Evolutionary conservation across 2,113 vertebrate genomes (phyloP).

Genomic region (Dipodomys ordii): DNA sequence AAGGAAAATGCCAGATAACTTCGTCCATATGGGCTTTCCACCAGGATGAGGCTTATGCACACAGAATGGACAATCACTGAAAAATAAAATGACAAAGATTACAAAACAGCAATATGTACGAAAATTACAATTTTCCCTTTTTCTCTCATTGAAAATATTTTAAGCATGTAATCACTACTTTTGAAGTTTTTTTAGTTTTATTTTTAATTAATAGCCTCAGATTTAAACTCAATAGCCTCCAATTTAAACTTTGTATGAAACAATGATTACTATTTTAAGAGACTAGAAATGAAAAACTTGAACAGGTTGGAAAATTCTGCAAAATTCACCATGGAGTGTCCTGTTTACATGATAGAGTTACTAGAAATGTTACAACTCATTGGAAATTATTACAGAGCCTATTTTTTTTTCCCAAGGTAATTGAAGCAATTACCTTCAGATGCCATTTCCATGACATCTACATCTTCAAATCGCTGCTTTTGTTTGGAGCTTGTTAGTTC

Average conservation of each 20-base stretch:
- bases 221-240: neutral
- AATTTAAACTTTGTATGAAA: neutral
- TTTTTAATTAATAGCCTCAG: neutral
- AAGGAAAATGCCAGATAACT: conserved; percentile 90
- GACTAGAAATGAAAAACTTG: conserved; percentile 39
- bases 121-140: conserved; percentile 36
- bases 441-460: conserved; percentile 41
- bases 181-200: neutral
- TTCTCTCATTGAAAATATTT: conserved; percentile 28
- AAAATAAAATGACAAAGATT: conserved; percentile 69
- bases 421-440: conserved; percentile 58
- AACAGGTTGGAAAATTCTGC: neutral
- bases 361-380: conserved; percentile 34
- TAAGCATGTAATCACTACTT: neutral
- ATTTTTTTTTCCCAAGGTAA: conserved; percentile 73
- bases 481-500: neutral
- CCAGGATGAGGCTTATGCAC: conserved; percentile 78
- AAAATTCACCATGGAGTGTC: conserved; percentile 29
- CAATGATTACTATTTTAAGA: neutral
- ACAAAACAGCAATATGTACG: conserved; percentile 70
- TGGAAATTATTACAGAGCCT: conserved; percentile 68
- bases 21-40: conserved; percentile 87
- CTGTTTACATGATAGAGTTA: conserved; percentile 37
- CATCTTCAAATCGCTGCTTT: conserved; percentile 47
- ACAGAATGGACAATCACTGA: conserved; percentile 81